Evolutionary conservation across 92 coral and sea anemone species (phyloP), one percentile per base, ranked within the genome.

Genomic region (Virgularia gustaviana): DNA sequence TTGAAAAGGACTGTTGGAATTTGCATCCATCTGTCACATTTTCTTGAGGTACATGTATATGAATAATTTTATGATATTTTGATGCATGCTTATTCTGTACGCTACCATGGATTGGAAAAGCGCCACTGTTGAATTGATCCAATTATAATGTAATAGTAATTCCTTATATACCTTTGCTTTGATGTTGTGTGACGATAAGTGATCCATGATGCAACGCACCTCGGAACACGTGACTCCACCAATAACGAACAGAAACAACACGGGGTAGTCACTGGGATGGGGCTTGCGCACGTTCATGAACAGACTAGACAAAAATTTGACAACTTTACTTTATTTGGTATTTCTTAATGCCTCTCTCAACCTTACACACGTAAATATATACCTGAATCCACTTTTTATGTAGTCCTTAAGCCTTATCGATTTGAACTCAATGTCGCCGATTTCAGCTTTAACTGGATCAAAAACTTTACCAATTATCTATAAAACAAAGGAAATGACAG

Each of bases 251-350:
- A 94, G 38, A 51, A 94, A 91, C 49, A 94, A 82, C 9, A 94
- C 63, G 18, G 99, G 95, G 28, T 86, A 78, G 63, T 89, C 89
- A 52, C 76, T 87, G 0, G 99, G 99, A 47, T 96, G 88, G 36
- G 99, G 99, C 68, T 94, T 94, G 72, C 90, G 82, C n/a, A 94
- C 99, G 63, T 82, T 94, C 99, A 94, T 89, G 36, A 94, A 94
- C 45, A 94, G 82, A 77, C 99, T 94, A 73, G 23, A 65, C 2
- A 12, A 34, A 18, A 20, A 23, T n/a, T n/a, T n/a, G n/a, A n/a
- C n/a, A n/a, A n/a, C n/a, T n/a, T n/a, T n/a, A n/a, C n/a, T n/a
- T n/a, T n/a, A n/a, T n/a, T n/a, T n/a, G n/a, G n/a, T n/a, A n/a
- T n/a, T n/a, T n/a, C n/a, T 6, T 29, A 15, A 51, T 22, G 31